phyloP scores from a whole-genome alignment of 2,888 invertebrate species.

The Eucriotettix oculatus region DNA sequence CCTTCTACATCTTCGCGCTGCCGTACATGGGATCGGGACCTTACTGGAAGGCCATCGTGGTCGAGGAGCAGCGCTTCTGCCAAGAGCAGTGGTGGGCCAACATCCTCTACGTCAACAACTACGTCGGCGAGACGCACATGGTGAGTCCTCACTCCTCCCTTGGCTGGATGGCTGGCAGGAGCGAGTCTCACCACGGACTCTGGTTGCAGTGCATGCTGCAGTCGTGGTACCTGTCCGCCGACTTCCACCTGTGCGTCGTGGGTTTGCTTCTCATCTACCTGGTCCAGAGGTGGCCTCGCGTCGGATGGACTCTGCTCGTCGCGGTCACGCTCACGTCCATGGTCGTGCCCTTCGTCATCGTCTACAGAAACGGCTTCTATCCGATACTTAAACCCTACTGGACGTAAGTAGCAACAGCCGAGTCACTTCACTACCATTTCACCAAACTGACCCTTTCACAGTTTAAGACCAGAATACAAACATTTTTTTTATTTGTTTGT shows the following conservation, averaged over 20 bases:
- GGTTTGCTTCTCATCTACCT: background rate
- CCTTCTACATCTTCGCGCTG: background rate
- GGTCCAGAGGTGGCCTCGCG: background rate
- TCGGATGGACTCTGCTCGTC: background rate
- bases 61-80: background rate
- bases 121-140: background rate
- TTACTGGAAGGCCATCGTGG: background rate
- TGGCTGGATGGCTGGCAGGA: too few species aligned
- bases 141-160: background rate
- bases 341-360: background rate
- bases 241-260: background rate
- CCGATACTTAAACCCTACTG: background rate
- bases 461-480: too few species aligned
- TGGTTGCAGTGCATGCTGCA: background rate
- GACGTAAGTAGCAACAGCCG: background rate
- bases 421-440: too few species aligned
- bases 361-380: background rate
- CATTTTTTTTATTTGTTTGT: too few species aligned
- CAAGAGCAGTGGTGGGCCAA: background rate
- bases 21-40: background rate
- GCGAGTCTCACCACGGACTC: too few species aligned
- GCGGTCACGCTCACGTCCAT: background rate
- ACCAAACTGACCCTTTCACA: too few species aligned
- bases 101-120: background rate
- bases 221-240: background rate